phyloP scores from a whole-genome alignment of 2,113 vertebrate species.

The Microtus montanus region DNA sequence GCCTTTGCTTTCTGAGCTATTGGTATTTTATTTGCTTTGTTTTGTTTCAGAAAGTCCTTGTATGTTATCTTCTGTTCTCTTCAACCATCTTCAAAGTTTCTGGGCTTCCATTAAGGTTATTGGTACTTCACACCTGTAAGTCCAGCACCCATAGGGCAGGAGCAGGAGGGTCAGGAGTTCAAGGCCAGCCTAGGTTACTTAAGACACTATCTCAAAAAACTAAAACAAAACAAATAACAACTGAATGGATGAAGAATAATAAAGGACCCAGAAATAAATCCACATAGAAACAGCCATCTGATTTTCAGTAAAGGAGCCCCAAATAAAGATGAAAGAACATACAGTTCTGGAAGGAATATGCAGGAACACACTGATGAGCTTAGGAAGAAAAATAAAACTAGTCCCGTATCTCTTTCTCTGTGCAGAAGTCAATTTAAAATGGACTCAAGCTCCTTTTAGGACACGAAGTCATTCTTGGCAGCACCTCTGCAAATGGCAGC shows the following conservation, averaged over 20 bases:
- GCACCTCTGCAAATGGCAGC: neutral
- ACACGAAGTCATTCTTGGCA: neutral
- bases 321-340: neutral
- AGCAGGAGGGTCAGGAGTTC: neutral
- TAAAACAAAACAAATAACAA: neutral
- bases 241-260: neutral
- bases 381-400: neutral
- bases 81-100: neutral
- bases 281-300: no score
- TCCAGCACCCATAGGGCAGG: neutral
- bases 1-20: no score
- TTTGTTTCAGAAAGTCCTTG: neutral
- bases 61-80: no score
- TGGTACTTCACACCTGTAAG: neutral
- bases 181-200: neutral
- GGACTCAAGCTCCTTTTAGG: neutral
- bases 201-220: neutral
- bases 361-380: no score
- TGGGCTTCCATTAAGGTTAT: neutral
- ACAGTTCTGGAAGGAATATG: no score
- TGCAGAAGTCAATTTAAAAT: neutral
- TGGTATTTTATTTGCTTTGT: neutral
- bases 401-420: neutral
- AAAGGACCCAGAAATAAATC: neutral
- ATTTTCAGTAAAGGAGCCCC: neutral